These are phyloP conservation scores for Charina bottae DNA, from an alignment of 2,113 vertebrate species.

Conservation along the genomic window DNA sequence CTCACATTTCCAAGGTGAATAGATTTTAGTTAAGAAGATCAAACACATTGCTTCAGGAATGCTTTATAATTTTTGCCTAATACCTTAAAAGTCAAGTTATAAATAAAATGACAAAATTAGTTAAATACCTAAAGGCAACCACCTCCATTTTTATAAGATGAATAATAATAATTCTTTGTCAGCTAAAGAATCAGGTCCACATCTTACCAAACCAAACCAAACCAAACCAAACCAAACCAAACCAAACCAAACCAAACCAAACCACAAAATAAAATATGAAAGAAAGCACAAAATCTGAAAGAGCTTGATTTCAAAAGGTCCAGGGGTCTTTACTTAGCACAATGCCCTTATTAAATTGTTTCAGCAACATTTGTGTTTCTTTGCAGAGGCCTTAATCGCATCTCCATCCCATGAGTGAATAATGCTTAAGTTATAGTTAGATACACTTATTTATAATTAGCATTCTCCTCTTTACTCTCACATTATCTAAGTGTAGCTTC, in stretches of 20 bases:
- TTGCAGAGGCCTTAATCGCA: background rate
- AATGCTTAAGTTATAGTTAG: too few relatives aligned
- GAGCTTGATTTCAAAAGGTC: slow-evolving; percentile 43
- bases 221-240: slow-evolving; percentile 8
- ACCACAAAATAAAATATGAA: background rate
- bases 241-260: slow-evolving; percentile 8
- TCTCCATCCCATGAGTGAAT: too few relatives aligned
- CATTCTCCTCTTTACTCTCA: background rate
- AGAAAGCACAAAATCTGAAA: background rate
- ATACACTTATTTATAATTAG: background rate
- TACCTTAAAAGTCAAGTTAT: slow-evolving; percentile 60
- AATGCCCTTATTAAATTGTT: slow-evolving; percentile 2
- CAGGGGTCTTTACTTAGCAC: background rate
- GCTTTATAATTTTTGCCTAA: slow-evolving; percentile 59
- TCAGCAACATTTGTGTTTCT: background rate
- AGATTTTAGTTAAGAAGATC: slow-evolving; percentile 63
- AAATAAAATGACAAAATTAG: slow-evolving; percentile 69
- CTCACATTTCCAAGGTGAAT: slow-evolving; percentile 69
- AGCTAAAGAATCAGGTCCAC: background rate
- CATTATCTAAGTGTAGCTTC: background rate
- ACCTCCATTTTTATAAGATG: slow-evolving; percentile 51
- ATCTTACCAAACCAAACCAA: slow-evolving; percentile 13
- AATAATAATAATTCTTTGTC: background rate
- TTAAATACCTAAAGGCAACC: slow-evolving; percentile 54
- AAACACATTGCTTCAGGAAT: slow-evolving; percentile 64